A percentile compares a stretch with the other conserved stretches of the same genome.
These are phyloP conservation scores for Drosophila melanica DNA, from an alignment of 1,140 invertebrate genomes.

Conservation along the genomic window DNA sequence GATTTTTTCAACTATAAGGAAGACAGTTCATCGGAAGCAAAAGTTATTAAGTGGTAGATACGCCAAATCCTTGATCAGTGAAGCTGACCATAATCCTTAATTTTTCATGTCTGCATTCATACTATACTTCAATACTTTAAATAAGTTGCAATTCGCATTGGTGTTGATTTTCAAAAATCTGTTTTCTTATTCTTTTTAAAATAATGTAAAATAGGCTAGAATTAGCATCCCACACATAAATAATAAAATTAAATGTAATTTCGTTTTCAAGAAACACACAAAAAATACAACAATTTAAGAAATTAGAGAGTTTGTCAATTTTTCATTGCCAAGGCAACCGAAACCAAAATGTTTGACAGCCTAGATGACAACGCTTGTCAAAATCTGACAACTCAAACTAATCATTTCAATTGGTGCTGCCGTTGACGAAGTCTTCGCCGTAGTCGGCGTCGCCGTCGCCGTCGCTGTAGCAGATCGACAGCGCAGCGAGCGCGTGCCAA, in stretches of 20 bases:
- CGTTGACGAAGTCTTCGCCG: background rate
- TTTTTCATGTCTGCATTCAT: no score
- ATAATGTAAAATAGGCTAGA: no score
- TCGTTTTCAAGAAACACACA: background rate
- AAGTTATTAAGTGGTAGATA: no score
- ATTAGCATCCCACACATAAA: no score
- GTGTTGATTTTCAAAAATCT: no score
- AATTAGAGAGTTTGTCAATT: slow-evolving; percentile 64
- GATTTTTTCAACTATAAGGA: no score
- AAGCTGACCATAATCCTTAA: background rate
- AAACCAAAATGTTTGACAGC: slow-evolving; percentile 77
- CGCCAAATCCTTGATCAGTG: no score
- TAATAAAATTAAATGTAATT: background rate
- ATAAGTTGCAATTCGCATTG: no score
- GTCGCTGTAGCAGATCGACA: slow-evolving; percentile 41
- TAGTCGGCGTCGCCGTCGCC: slow-evolving; percentile 21
- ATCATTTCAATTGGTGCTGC: slow-evolving; percentile 61
- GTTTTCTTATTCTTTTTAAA: no score
- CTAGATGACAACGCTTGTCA: slow-evolving; percentile 77
- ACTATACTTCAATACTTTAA: no score
- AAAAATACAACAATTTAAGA: slow-evolving; percentile 37
- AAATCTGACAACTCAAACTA: slow-evolving; percentile 76
- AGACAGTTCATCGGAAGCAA: no score
- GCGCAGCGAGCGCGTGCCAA: slow-evolving; percentile 70
- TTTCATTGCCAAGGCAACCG: slow-evolving; percentile 57